Percentiles rank a stretch among this genome's conserved stretches.
phyloP scores from a whole-genome alignment of 2,113 vertebrate species.

The Lophura nycthemera region DNA sequence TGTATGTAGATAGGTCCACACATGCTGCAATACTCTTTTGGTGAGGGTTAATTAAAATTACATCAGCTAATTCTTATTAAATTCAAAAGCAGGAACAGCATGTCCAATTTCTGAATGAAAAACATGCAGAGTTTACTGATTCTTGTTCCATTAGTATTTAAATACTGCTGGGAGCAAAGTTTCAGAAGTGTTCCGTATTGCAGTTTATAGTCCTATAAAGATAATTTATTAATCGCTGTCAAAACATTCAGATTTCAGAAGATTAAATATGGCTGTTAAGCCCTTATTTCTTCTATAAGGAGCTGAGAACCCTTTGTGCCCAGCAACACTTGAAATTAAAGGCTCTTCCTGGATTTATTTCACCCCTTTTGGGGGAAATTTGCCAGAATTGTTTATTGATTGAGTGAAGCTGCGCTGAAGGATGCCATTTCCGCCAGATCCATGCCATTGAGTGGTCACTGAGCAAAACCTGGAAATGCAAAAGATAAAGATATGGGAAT shows the following conservation, averaged over 20 bases:
- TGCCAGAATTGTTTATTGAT: neutral
- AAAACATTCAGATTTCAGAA: neutral
- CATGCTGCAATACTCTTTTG: neutral
- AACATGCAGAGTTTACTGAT: neutral
- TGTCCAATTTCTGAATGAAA: neutral
- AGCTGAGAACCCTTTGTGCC: neutral
- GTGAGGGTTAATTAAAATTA: neutral
- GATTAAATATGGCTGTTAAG: neutral
- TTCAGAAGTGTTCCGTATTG: neutral
- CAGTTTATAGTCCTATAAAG: neutral
- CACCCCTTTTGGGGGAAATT: neutral
- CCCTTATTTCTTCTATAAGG: neutral
- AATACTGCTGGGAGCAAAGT: neutral
- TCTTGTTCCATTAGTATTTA: neutral
- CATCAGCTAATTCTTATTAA: neutral
- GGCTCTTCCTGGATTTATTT: neutral
- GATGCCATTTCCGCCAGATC: neutral
- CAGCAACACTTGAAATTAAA: neutral
- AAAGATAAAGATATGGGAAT: neutral
- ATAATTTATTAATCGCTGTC: neutral
- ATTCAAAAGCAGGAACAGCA: neutral
- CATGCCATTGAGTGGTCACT: neutral
- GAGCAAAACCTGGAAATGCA: neutral
- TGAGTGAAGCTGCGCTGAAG: neutral
- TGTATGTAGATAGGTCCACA: neutral